Percentiles rank a stretch among this genome's conserved stretches.
Evolutionary conservation across 2,113 vertebrate genomes (phyloP).

Genomic region (Antigone vipio): DNA sequence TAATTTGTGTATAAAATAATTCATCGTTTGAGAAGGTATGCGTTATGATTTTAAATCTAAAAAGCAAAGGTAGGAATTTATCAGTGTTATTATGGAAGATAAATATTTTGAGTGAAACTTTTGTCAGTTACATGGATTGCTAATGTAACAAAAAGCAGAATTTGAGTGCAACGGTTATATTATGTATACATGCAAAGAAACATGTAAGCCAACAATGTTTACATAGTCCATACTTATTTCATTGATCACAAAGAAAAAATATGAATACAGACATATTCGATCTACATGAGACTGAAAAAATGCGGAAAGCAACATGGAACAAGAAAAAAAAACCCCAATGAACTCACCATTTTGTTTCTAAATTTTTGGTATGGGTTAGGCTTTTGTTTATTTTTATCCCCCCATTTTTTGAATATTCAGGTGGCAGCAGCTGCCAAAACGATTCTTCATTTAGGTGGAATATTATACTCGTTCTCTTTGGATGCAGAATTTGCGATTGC

Average conservation of each 20-base stretch:
- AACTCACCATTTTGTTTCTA: neutral
- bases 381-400: neutral
- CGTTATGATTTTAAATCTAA: too few species aligned
- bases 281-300: neutral
- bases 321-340: neutral
- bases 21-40: too few species aligned
- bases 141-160: neutral
- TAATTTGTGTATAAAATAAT: rapidly evolving
- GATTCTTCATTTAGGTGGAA: neutral
- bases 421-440: neutral
- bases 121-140: neutral
- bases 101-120: neutral
- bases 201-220: neutral
- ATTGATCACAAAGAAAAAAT: neutral
- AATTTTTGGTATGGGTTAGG: neutral
- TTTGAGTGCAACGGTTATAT: neutral
- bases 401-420: neutral
- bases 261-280: neutral
- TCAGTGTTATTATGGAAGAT: rapidly evolving
- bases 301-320: neutral
- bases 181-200: neutral
- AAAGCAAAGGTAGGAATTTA: neutral
- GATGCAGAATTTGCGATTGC: neutral
- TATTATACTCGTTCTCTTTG: rapidly evolving
- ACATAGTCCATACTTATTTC: neutral